phyloP scores from a whole-genome alignment of 2,888 invertebrate genomes.

The Lasius platythorax region DNA sequence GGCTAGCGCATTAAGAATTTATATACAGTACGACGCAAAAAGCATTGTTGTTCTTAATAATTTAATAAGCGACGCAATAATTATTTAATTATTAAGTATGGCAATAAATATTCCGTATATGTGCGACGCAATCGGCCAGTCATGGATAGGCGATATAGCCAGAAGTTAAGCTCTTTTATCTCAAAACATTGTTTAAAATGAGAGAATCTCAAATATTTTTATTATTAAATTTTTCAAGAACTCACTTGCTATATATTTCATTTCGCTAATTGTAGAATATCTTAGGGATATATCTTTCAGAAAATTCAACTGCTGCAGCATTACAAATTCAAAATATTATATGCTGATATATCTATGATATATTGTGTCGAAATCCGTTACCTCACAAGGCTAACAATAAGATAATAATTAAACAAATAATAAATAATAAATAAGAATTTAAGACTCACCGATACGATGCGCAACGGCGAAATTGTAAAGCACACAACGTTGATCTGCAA shows the following conservation, averaged over 20 bases:
- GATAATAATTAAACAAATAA: neutral
- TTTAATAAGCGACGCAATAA: constrained; percentile 71
- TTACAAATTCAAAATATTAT: neutral
- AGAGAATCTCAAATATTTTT: no score
- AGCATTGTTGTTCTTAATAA: constrained; percentile 70
- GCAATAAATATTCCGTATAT: constrained; percentile 78
- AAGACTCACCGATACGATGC: neutral
- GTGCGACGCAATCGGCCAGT: constrained; percentile 75
- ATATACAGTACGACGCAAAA: constrained; percentile 58
- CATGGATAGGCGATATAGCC: neutral
- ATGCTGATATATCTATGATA: neutral
- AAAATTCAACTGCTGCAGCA: neutral
- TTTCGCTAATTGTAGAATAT: neutral
- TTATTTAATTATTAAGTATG: constrained; percentile 19
- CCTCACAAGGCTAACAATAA: neutral
- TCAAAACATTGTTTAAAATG: neutral
- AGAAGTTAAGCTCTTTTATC: neutral
- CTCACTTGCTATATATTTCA: neutral
- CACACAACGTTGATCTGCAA: neutral
- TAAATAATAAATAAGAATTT: neutral
- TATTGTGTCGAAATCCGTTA: neutral
- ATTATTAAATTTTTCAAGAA: neutral
- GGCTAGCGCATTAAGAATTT: constrained; percentile 32
- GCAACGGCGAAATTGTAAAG: neutral
- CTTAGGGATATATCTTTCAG: neutral